phyloP scores from a whole-genome alignment of 2,113 vertebrate species.

The Centropus bengalensis region DNA sequence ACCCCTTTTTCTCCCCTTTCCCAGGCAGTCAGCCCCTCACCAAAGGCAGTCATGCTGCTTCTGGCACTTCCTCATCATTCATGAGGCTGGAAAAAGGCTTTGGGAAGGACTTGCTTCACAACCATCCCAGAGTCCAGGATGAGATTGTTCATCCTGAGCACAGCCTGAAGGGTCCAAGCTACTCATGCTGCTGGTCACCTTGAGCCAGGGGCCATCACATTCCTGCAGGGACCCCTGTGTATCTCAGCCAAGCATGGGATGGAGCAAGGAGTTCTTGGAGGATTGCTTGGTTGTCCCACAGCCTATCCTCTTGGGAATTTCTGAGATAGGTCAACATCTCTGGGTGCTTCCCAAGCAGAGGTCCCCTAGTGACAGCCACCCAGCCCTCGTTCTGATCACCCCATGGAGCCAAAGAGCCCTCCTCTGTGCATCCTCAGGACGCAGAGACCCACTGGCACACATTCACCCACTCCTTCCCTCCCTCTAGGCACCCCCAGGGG shows the following conservation, averaged over 20 bases:
- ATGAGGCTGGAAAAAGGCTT: background rate
- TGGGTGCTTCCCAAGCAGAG: background rate
- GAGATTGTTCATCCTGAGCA: background rate
- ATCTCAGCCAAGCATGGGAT: background rate
- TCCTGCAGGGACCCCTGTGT: background rate
- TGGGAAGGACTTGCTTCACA: background rate
- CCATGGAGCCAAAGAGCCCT: background rate
- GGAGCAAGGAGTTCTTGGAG: background rate
- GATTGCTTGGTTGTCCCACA: background rate
- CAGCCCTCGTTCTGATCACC: background rate
- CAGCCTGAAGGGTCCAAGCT: background rate
- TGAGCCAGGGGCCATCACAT: rapidly evolving
- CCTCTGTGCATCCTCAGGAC: background rate
- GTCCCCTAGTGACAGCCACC: background rate
- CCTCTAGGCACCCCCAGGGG: background rate
- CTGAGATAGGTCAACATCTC: background rate
- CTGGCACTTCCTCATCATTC: background rate
- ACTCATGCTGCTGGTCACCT: rapidly evolving
- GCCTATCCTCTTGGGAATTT: background rate
- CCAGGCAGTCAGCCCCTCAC: background rate
- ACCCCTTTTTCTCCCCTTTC: background rate
- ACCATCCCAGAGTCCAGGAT: background rate
- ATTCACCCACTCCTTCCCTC: background rate
- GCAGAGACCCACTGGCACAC: background rate
- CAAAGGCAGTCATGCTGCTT: background rate